Conservation (phyloP, 2,113 vertebrate species). For the Theristicus caerulescens region DNA sequence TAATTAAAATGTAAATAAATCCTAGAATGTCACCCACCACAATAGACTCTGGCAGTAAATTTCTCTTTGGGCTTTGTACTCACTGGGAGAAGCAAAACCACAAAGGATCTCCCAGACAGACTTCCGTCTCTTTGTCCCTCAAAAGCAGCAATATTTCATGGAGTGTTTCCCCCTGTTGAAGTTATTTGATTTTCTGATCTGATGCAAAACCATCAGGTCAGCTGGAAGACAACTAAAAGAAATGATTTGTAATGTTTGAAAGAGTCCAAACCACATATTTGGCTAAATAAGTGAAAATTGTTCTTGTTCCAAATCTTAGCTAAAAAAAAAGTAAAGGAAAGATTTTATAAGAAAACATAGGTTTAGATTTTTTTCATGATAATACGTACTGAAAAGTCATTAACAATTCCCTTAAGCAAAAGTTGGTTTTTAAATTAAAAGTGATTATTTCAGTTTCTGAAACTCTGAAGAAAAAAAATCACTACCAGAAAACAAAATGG, state of each 20-base stretch:
- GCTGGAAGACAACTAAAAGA: neutral
- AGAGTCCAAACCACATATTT: neutral
- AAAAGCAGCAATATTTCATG: neutral
- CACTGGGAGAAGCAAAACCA: neutral
- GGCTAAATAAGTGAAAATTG: neutral
- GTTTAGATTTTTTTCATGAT: neutral
- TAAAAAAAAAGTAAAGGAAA: neutral
- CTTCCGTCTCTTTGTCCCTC: neutral
- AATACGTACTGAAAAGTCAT: neutral
- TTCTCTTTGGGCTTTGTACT: neutral
- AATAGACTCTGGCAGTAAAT: neutral
- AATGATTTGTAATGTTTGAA: neutral
- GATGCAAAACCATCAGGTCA: neutral
- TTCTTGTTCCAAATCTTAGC: neutral
- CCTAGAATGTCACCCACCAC: neutral
- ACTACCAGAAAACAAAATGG: neutral
- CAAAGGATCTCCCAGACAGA: neutral
- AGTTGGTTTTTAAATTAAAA: neutral
- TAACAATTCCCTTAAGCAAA: neutral
- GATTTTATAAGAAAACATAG: neutral
- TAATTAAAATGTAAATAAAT: neutral
- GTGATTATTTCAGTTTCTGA: neutral
- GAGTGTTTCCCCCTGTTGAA: neutral
- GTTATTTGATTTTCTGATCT: neutral
- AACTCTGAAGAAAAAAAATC: neutral